A percentile compares a stretch with the other conserved stretches of the same genome.
phyloP scores from a whole-genome alignment of 2,888 invertebrate species.

The Daptonema setosum region DNA sequence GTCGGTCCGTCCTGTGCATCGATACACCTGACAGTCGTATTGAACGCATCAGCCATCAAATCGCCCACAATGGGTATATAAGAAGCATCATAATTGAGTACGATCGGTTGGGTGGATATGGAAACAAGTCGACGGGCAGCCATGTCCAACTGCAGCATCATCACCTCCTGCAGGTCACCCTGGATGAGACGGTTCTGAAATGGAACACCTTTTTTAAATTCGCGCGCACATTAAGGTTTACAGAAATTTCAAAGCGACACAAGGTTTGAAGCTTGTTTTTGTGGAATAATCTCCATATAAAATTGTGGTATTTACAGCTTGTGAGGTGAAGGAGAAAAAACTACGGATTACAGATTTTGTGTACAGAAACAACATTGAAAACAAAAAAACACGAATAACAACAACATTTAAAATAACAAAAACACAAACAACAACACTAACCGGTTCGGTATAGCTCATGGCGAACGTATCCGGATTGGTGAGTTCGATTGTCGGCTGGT shows the following conservation, averaged over 20 bases:
- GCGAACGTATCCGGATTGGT: neutral
- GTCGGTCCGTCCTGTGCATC: constrained; percentile 9
- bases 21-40: constrained; percentile 9
- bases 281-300: no score
- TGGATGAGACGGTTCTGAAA: constrained; percentile 18
- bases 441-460: neutral
- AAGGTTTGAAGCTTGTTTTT: no score
- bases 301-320: no score
- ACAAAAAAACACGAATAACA: neutral
- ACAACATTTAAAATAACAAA: neutral
- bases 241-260: no score
- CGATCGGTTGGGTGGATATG: constrained; percentile 12
- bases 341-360: neutral
- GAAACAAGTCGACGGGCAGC: constrained; percentile 14
- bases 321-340: no score
- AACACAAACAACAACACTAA: neutral
- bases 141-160: constrained; percentile 16
- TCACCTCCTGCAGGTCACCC: constrained; percentile 17
- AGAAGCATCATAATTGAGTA: neutral
- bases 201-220: no score
- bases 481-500: neutral
- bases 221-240: no score
- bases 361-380: neutral
- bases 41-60: neutral
- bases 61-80: neutral